These are phyloP conservation scores for Drosophila stalkeri DNA, from an alignment of 2,888 invertebrate genomes.

Conservation along the genomic window DNA sequence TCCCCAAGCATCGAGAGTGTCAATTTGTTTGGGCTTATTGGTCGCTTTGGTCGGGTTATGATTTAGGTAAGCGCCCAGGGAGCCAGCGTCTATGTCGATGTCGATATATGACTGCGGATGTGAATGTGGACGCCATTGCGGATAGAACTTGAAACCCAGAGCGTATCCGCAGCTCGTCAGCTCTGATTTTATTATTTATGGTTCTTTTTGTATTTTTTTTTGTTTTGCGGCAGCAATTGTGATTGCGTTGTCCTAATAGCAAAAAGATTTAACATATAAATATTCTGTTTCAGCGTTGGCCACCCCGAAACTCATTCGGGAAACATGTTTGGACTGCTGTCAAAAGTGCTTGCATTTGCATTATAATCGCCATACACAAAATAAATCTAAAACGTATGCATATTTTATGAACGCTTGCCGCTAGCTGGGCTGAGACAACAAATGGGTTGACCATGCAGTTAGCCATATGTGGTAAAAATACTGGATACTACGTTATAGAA, in stretches of 20 bases:
- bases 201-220: conserved; percentile 15
- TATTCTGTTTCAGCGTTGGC: conserved; percentile 47
- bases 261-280: conserved; percentile 75
- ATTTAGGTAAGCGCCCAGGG: conserved; percentile 72
- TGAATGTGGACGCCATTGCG: conserved; percentile 28
- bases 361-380: conserved; percentile 70
- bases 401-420: conserved; percentile 60
- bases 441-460: conserved; percentile 23
- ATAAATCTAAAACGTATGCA: conserved; percentile 73
- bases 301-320: conserved; percentile 31
- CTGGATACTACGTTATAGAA: neutral
- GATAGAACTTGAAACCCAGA: conserved; percentile 35
- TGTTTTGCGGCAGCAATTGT: conserved; percentile 45
- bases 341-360: conserved; percentile 76
- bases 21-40: conserved; percentile 68
- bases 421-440: conserved; percentile 1
- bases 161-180: conserved; percentile 41
- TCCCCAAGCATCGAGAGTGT: conserved; percentile 74
- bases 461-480: neutral
- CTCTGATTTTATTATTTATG: conserved; percentile 78
- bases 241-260: conserved; percentile 53
- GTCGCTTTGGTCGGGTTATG: conserved; percentile 57
- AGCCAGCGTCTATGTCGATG: conserved; percentile 17
- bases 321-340: conserved; percentile 62
- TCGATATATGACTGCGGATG: conserved; percentile 2